phyloP scores from a whole-genome alignment of 2,113 vertebrate genomes.

The Corvus moneduloides region DNA sequence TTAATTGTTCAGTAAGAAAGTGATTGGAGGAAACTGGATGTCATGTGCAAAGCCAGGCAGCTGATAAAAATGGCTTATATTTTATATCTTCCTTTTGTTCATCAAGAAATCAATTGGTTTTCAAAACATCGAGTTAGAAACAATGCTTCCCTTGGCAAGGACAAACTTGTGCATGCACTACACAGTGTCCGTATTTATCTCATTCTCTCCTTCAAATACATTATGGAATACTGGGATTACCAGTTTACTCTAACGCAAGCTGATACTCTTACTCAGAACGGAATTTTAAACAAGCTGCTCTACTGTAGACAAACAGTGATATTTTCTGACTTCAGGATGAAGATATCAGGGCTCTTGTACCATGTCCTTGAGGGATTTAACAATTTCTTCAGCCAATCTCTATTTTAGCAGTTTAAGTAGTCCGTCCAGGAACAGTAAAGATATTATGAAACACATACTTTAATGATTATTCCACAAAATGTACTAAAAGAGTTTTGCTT shows the following conservation, averaged over 20 bases:
- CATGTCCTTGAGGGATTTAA: neutral
- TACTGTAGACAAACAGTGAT: neutral
- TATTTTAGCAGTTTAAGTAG: neutral
- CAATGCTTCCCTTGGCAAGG: neutral
- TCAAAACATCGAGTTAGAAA: neutral
- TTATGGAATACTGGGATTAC: neutral
- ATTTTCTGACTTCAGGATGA: neutral
- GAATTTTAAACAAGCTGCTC: neutral
- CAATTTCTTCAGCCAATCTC: neutral
- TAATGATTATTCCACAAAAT: neutral
- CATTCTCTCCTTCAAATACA: neutral
- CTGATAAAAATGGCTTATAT: neutral
- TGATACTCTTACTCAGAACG: neutral
- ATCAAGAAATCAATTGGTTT: neutral
- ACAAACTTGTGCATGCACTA: neutral
- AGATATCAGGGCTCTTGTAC: neutral
- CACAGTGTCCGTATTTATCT: fast-evolving
- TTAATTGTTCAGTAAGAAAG: neutral
- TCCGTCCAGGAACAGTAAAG: neutral
- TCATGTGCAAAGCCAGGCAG: neutral
- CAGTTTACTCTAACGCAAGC: neutral
- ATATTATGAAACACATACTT: neutral
- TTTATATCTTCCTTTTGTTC: neutral
- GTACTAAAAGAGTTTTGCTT: neutral
- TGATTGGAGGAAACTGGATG: neutral